Conservation (phyloP, 2,113 vertebrate species). For the Ciconia stormi region DNA sequence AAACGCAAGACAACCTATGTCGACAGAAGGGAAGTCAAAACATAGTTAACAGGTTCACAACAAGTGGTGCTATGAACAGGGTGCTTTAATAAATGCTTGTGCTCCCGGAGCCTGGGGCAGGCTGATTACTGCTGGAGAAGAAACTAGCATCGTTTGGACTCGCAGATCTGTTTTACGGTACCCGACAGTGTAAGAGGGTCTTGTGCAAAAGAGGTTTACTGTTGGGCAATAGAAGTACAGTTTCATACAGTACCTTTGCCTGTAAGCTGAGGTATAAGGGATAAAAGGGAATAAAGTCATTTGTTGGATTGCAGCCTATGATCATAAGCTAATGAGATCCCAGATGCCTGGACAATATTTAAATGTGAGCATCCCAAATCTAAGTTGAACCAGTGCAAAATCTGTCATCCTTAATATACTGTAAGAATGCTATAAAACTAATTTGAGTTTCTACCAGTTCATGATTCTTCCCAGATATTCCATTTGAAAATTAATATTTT, state of each 20-base stretch:
- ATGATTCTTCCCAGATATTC: background rate
- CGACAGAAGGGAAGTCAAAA: background rate
- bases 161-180: background rate
- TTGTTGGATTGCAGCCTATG: background rate
- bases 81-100: background rate
- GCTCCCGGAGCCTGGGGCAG: background rate
- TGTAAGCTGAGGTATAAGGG: background rate
- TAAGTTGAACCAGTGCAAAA: background rate
- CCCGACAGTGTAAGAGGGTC: background rate
- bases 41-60: background rate
- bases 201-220: background rate
- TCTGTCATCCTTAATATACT: background rate
- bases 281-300: background rate
- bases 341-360: background rate
- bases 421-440: background rate
- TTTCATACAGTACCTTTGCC: background rate
- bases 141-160: background rate
- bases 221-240: background rate
- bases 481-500: background rate
- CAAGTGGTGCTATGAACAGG: background rate
- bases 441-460: background rate
- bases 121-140: background rate
- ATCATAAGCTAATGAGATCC: background rate
- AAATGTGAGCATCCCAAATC: background rate
- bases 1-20: background rate